These are phyloP conservation scores for Ceyx margarethae DNA, from an alignment of 2,113 vertebrate species.

Conservation along the genomic window DNA sequence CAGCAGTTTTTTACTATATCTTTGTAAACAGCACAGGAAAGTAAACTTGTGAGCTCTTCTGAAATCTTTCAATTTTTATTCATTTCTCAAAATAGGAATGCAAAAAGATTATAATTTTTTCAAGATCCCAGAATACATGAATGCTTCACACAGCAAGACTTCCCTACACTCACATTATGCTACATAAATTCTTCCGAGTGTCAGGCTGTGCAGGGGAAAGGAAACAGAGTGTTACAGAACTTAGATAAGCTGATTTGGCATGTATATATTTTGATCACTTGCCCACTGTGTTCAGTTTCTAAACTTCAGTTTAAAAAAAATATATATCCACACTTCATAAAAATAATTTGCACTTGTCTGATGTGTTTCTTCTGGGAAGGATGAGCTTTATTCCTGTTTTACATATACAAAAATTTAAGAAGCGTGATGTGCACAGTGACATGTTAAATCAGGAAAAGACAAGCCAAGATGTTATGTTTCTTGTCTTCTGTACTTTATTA, in stretches of 20 bases:
- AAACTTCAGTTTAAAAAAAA: not conserved
- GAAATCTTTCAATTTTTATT: not conserved
- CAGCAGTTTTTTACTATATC: not conserved
- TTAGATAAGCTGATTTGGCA: not conserved
- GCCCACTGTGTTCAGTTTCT: not conserved
- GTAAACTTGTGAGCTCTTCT: not conserved
- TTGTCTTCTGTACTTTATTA: not conserved
- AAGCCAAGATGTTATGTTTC: not conserved
- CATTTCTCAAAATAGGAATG: not conserved
- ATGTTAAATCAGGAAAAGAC: not conserved
- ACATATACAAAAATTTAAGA: not conserved
- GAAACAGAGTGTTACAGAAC: not conserved
- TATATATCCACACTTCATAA: not conserved
- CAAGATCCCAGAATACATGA: not conserved
- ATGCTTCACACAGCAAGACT: not conserved
- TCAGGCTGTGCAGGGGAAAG: not conserved
- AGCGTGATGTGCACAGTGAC: not conserved
- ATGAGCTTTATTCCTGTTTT: not conserved
- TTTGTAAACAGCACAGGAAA: conserved; percentile 1
- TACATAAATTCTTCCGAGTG: not conserved
- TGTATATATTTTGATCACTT: not conserved
- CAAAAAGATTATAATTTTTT: not conserved
- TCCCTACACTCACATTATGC: not conserved
- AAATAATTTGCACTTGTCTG: not conserved
- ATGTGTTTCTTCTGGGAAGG: not conserved